Conservation (phyloP, 2,797 vertebrate genomes). For the Centropyge bicolor region DNA sequence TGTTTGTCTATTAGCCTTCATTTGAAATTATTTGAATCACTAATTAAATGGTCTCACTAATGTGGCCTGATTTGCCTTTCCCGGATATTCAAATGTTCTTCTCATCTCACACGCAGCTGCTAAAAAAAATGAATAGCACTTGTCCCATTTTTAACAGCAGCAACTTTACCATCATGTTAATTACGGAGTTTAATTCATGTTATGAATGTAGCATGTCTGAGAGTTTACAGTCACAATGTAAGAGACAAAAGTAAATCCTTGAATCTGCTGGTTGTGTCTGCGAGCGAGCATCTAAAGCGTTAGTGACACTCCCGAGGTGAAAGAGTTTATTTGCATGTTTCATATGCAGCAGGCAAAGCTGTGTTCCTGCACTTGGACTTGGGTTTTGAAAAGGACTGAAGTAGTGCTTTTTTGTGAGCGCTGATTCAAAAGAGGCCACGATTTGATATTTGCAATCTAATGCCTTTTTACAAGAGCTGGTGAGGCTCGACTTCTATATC, state of each 20-base stretch:
- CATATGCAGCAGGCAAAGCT: neutral
- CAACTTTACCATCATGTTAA: neutral
- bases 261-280: too few relatives aligned
- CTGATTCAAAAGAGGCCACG: neutral
- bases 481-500: neutral
- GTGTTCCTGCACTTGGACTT: neutral
- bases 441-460: neutral
- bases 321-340: neutral
- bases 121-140: neutral
- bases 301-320: neutral
- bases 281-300: neutral
- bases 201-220: neutral
- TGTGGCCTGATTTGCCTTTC: slow-evolving; percentile 7
- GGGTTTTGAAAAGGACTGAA: neutral
- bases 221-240: neutral
- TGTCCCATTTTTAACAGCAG: neutral
- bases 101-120: neutral
- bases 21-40: neutral
- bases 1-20: slow-evolving; percentile 20
- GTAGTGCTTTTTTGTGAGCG: neutral
- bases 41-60: slow-evolving; percentile 12
- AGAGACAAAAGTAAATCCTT: neutral
- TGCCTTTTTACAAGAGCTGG: neutral
- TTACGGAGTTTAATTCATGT: neutral
- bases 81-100: neutral